A percentile compares a stretch with the other conserved stretches of the same genome.
Conservation (phyloP, 2,888 invertebrate species). For the Tortrix viridana region DNA sequence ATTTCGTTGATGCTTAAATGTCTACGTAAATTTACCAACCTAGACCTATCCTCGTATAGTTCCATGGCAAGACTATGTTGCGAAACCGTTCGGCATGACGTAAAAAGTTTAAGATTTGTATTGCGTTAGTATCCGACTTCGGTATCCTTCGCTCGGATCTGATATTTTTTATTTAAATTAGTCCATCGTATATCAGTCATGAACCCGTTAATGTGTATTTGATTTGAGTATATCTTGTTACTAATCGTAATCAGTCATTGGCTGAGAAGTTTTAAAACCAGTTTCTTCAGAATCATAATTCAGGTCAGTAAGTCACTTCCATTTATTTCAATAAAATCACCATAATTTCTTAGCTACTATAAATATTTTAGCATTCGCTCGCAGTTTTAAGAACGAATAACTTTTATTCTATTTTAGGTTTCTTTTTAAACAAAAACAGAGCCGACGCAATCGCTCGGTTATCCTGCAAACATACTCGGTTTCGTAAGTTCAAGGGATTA, state of each 20-base stretch:
- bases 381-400: neutral
- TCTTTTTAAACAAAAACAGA: neutral
- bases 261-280: slow-evolving; percentile 24
- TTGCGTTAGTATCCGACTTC: slow-evolving; percentile 57
- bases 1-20: slow-evolving; percentile 13
- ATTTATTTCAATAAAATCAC: slow-evolving; percentile 17
- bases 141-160: slow-evolving; percentile 46
- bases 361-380: neutral
- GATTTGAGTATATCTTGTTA: slow-evolving; percentile 19
- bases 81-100: slow-evolving; percentile 53
- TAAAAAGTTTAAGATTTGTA: slow-evolving; percentile 56
- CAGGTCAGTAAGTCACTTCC: slow-evolving; percentile 19
- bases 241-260: slow-evolving; percentile 12
- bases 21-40: neutral
- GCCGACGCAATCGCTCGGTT: neutral
- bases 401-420: neutral
- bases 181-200: slow-evolving; percentile 29
- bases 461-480: neutral
- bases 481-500: slow-evolving; percentile 40
- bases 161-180: slow-evolving; percentile 33
- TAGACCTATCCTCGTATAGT: slow-evolving; percentile 15
- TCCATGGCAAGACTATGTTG: slow-evolving; percentile 51
- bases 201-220: slow-evolving; percentile 12
- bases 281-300: slow-evolving; percentile 16
- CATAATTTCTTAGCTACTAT: neutral